Evolutionary conservation across 2,797 vertebrate genomes (phyloP).

Genomic region (Tolypeutes matacus): DNA sequence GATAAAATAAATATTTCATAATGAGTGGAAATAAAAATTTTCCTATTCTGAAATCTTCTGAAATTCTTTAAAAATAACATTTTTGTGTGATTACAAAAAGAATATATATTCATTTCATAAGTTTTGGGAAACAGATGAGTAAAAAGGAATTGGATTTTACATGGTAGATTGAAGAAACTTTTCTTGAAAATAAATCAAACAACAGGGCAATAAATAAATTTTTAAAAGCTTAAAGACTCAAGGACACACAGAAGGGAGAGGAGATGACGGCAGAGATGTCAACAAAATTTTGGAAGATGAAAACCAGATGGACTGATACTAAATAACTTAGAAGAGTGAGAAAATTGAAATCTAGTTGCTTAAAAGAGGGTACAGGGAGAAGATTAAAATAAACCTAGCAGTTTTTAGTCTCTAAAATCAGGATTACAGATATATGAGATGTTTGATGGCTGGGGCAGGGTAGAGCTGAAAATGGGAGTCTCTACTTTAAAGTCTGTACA

Average conservation of each 20-base stretch:
- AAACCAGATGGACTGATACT: background rate
- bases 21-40: slow-evolving; percentile 33
- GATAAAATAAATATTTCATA: slow-evolving; percentile 30
- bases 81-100: slow-evolving; percentile 27
- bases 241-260: slow-evolving; percentile 6
- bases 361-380: background rate
- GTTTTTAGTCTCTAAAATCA: slow-evolving; percentile 35
- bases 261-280: slow-evolving; percentile 17
- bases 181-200: slow-evolving; percentile 53
- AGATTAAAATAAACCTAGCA: background rate
- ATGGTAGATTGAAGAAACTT: background rate
- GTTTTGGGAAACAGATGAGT: background rate
- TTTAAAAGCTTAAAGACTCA: background rate
- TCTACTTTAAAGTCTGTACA: background rate
- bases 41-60: background rate
- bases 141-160: slow-evolving; percentile 29
- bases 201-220: slow-evolving; percentile 18
- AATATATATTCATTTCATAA: slow-evolving; percentile 23
- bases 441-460: background rate
- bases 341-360: slow-evolving; percentile 49
- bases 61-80: slow-evolving; percentile 56
- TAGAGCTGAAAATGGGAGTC: background rate
- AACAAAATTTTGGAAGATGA: slow-evolving; percentile 24
- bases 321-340: slow-evolving; percentile 45
- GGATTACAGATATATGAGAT: slow-evolving; percentile 20